A percentile compares a stretch with the other conserved stretches of the same genome.
Evolutionary conservation across 2,113 vertebrate genomes (phyloP).

Genomic region (Pandion haliaetus): DNA sequence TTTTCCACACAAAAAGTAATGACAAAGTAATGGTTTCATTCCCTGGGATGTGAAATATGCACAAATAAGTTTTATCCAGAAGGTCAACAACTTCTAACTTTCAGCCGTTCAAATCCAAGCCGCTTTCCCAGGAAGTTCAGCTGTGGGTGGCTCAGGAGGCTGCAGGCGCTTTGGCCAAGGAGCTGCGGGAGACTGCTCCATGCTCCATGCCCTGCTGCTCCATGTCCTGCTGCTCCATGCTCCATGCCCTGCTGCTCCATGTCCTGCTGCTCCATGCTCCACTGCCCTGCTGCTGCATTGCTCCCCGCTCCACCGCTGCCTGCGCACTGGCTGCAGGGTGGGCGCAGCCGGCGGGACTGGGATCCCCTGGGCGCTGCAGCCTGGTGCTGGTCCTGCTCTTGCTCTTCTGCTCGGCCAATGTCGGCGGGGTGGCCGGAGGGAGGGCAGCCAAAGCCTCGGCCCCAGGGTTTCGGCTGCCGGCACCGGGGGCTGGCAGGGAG

Average conservation of each 20-base stretch:
- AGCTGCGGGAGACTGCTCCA: not conserved
- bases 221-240: not conserved
- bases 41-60: not conserved
- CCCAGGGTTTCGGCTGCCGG: not conserved
- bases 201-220: not conserved
- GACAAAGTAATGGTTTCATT: not conserved
- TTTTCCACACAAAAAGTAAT: not conserved
- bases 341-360: not conserved
- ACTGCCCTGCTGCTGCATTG: too few relatives aligned
- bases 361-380: not conserved
- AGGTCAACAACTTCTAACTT: slow-evolving; percentile 7
- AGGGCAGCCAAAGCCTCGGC: not conserved
- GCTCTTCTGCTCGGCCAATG: not conserved
- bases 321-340: not conserved
- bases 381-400: not conserved
- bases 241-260: too few relatives aligned
- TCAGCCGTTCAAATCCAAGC: not conserved
- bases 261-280: not conserved
- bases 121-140: not conserved
- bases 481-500: not conserved
- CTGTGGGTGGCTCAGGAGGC: not conserved
- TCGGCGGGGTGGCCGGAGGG: not conserved
- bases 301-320: not conserved
- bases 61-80: not conserved
- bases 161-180: not conserved